Base-by-base conservation (phyloP, 2,888 invertebrate species). In the Loripinus fragilis region DNA sequence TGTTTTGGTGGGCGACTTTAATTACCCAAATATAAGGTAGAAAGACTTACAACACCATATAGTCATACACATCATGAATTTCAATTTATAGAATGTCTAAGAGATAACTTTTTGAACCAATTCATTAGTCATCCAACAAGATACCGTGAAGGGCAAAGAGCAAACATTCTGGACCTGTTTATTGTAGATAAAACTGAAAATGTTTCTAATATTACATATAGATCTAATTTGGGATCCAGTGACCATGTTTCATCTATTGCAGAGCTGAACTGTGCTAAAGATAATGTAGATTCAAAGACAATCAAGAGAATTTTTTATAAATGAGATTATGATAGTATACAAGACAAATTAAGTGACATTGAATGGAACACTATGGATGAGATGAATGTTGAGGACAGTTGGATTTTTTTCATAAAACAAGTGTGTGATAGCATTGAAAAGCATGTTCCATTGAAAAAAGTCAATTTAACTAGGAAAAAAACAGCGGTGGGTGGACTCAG, bases 151-250 rank as follows among this genome's bases (percentile, higher is more conserved):
- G 67, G 67, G 2, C 42, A 67, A 23, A 38, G 28, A 41, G 41
- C 67, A 67, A 67, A 67, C n/a, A 67, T 67, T 25, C n/a, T 67
- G 28, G 67, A 41, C 67, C 28, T 67, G 15, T 41, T 67, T 67
- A 67, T 67, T 2, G 67, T 42, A 48, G 25, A 48, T 67, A 67
- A 67, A 23, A 41, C 2, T 12, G 67, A 67, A 17, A n/a, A 42
- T 67, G 67, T 67, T 41, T 42, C 7, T 17, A 38, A 67, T 23
- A 41, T 67, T 67, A 15, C 28, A 15, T 67, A 67, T 28, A 23
- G 45, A 25, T 42, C 42, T 10, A 67, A 45, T 42, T n/a, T 67
- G 42, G 67, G 67, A 12, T 41, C 42, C 5, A 41, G 67, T 67
- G 67, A 67, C 42, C 67, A 67, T 41, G 20, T 67, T 42, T 67